Base-by-base conservation (phyloP, 2,113 vertebrate species). In the Strix uralensis region DNA sequence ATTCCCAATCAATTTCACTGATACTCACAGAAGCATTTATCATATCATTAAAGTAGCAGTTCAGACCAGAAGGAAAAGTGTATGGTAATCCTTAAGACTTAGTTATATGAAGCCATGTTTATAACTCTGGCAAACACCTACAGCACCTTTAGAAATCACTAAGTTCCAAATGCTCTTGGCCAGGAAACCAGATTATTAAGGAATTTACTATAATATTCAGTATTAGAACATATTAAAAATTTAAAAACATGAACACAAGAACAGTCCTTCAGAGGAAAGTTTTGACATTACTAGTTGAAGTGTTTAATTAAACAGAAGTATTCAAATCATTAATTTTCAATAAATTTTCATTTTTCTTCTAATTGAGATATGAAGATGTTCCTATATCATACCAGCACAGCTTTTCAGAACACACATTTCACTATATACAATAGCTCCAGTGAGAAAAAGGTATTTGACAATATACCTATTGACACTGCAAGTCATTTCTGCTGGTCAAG, bases 391-490 rank as follows among this genome's bases (percentile, higher is more conserved):
- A 88, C 0, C 3, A 90, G 67, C 23, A 85, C 4, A 47, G 4
- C 11, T 82, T 61, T 77, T 38, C 74, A 92, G 20, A 92, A 70
- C 5, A 67, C 4, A 47, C 4, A 57, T 57, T 88, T 62, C 16
- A n/a, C 14, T n/a, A 71, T 1, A 0, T 34, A 49, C 26, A 63
- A 20, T 4, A 46, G 38, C 6, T 54, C 16, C 1, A 61, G 8
- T 30, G 71, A 72, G 23, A 52, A 69, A 71, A 26, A 34, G 3
- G 2, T 59, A 78, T 77, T 72, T 61, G 10, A 32, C 49, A 49
- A 77, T 18, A 21, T 5, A 72, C 6, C 29, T 38, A 40, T 1
- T 47, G 59, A 75, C 10, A 29, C 0, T 44, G 27, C 18, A 61
- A 27, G 27, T 67, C 1, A 77, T 54, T 79, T 65, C n/a, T 73